Conservation (phyloP, 2,888 invertebrate genomes). For the Tachina grossa region DNA sequence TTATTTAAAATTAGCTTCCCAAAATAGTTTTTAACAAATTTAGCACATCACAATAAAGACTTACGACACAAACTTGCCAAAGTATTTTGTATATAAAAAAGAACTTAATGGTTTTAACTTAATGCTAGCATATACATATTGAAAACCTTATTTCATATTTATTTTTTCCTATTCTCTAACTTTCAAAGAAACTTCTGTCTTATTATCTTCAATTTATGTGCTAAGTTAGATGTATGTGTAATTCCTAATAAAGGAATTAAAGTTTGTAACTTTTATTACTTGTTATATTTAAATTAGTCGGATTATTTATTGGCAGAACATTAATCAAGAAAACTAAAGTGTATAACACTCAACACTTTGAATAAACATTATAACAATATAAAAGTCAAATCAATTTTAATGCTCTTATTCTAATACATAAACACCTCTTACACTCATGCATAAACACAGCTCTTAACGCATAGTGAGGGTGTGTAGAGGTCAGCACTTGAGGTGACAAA, state of each 20-base stretch:
- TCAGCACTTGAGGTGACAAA: conserved; percentile 70
- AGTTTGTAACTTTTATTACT: conserved; percentile 26
- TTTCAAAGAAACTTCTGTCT: neutral
- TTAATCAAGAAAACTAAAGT: conserved; percentile 16
- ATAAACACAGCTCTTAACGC: conserved; percentile 5
- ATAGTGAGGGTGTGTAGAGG: conserved; percentile 68
- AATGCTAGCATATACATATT: neutral
- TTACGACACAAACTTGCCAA: conserved; percentile 17
- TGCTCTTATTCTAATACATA: no score
- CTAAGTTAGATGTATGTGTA: neutral
- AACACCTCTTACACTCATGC: conserved; percentile 4
- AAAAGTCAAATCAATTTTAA: conserved; percentile 24
- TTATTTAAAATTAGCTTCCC: no score
- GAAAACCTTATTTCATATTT: neutral
- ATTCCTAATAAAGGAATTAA: conserved; percentile 38
- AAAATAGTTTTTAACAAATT: no score
- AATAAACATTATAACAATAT: conserved; percentile 20
- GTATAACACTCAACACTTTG: conserved; percentile 4
- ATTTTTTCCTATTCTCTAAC: neutral
- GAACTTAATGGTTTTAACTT: neutral
- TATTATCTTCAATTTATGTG: neutral
- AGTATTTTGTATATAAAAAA: no score
- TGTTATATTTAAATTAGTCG: neutral
- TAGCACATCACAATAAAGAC: neutral
- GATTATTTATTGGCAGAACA: neutral